These are phyloP conservation scores for Microdon myrmicae DNA, from an alignment of 2,888 invertebrate species.

Conservation along the genomic window DNA sequence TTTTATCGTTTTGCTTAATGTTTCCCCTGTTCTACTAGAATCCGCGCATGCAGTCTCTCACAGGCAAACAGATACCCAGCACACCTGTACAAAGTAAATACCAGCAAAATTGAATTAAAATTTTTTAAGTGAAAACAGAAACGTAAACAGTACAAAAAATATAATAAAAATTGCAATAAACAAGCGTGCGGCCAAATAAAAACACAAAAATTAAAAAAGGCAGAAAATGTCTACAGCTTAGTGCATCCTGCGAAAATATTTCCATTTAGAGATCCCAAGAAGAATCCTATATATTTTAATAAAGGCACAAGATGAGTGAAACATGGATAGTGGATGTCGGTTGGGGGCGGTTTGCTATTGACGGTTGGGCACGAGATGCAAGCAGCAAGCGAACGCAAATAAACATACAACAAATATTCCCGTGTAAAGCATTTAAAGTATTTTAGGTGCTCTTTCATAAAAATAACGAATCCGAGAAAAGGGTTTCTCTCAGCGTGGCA, in stretches of 20 bases:
- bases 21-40: background rate
- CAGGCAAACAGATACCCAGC: background rate
- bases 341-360: no score
- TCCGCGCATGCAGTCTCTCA: background rate
- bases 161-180: background rate
- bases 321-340: slow-evolving; percentile 7
- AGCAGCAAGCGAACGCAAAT: slow-evolving; percentile 3
- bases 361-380: slow-evolving; percentile 4
- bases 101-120: slow-evolving; percentile 48
- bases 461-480: slow-evolving; percentile 22
- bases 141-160: background rate
- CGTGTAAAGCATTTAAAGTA: slow-evolving; percentile 22
- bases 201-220: slow-evolving; percentile 4
- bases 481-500: no score
- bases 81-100: slow-evolving; percentile 29
- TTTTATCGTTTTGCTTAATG: background rate
- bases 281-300: slow-evolving; percentile 26
- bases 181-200: slow-evolving; percentile 1
- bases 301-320: slow-evolving; percentile 12
- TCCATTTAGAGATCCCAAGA: slow-evolving; percentile 31
- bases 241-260: slow-evolving; percentile 36
- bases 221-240: slow-evolving; percentile 23
- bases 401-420: slow-evolving; percentile 20
- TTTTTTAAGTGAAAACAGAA: slow-evolving; percentile 29
- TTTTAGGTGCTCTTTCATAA: slow-evolving; percentile 41